Conservation (phyloP, 2,888 invertebrate species). For the Ctenicera cuprea region DNA sequence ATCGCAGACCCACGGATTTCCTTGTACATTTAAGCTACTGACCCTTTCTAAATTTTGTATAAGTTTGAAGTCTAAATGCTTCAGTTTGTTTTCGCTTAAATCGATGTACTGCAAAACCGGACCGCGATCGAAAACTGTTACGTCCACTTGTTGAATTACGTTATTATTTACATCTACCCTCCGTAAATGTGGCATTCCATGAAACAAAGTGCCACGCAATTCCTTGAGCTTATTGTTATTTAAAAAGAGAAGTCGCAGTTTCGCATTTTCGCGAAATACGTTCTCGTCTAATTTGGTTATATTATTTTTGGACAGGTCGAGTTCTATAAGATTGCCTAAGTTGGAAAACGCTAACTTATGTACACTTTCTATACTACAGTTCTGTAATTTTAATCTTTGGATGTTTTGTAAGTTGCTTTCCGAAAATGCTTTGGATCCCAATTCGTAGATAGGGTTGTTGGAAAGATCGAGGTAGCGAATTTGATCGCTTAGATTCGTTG, state of each 20-base stretch:
- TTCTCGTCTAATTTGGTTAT: conserved; percentile 80
- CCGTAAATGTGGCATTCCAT: conserved; percentile 82
- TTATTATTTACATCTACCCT: conserved; percentile 87
- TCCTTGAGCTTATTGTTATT: conserved; percentile 85
- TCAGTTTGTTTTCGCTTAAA: conserved; percentile 84
- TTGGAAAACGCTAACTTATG: conserved; percentile 85
- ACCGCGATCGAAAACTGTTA: conserved; percentile 81
- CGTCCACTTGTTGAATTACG: conserved; percentile 80
- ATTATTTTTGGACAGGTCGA: conserved; percentile 87
- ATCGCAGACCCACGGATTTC: conserved; percentile 93
- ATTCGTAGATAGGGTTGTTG: conserved; percentile 80
- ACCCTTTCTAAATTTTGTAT: conserved; percentile 81
- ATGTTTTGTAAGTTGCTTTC: conserved; percentile 84
- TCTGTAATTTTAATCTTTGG: conserved; percentile 85
- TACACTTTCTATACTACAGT: conserved; percentile 84
- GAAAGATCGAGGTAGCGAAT: conserved; percentile 84
- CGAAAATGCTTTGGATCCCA: conserved; percentile 81
- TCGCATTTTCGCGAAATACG: conserved; percentile 82
- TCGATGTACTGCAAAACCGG: conserved; percentile 81
- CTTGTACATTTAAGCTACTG: conserved; percentile 83
- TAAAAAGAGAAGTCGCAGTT: conserved; percentile 82
- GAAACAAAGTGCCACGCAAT: conserved; percentile 74
- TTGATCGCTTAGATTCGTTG: conserved; percentile 82
- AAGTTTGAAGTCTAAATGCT: conserved; percentile 78
- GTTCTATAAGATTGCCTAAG: conserved; percentile 85